Evolutionary conservation across 2,797 vertebrate genomes (phyloP), one percentile per base, ranked within the genome.

Genomic region (Cuniculus paca): DNA sequence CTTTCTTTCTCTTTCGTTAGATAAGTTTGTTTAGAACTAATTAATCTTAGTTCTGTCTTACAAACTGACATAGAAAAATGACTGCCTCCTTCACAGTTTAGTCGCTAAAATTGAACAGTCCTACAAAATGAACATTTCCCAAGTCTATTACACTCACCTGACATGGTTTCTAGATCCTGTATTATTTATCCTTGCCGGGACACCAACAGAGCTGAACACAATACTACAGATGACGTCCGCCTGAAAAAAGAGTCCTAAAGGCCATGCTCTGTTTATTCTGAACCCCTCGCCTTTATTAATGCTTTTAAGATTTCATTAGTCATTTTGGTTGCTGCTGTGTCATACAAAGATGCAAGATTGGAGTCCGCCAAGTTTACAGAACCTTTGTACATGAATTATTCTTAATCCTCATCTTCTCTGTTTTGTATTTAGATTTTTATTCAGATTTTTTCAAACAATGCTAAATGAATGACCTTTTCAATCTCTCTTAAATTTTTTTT

Each of bases 31-130:
- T 56, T 86, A 65, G 8, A 54, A 36, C 50, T 84, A 61, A 48
- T 63, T 85, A 56, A 81, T 68, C 48, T 92, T 78, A 81, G 60
- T 68, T 88, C 50, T 79, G 1, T 42, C 28, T 63, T 60, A 60
- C 42, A 80, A 77, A 81, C 45, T 6, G 36, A 65, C 36, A 85
- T 22, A 85, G 50, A 50, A 97, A 91, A 85, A 94, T 56, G 63
- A 92, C 12, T 42, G 34, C 36, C 36, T 85, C 63, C 24, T 89
- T 61, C 61, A 81, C 52, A 70, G 45, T 77, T 60, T 42, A 88
- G 74, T 74, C 50, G 56, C 26, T 80, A 34, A 86, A 78, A 68
- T 9, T 34, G 28, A 88, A 84, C 34, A 88, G 61, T 45, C 39
- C 54, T 93, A 60, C 83, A 89, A 79, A 31, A 70, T 48, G 68